Evolutionary conservation across 2,888 invertebrate genomes (phyloP).

Genomic region (Elaeidobius kamerunicus): DNA sequence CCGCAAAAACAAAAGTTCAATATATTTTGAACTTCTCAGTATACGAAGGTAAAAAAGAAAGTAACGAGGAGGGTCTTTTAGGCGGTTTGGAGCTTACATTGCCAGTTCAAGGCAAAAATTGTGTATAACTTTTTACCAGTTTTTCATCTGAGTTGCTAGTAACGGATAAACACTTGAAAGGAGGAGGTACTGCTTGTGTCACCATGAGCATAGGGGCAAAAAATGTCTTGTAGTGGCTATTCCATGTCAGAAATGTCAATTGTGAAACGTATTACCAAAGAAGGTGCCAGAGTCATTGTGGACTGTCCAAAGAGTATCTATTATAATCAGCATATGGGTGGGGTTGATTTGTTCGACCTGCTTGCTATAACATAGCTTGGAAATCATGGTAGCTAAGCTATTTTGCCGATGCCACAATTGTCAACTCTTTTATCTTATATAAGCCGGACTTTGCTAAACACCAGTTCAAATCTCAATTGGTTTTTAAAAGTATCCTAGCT

Average conservation of each 20-base stretch:
- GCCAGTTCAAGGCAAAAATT: no score
- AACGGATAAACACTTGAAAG: not conserved
- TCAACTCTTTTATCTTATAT: constrained; percentile 13
- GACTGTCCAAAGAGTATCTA: not conserved
- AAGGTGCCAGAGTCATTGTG: not conserved
- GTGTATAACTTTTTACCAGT: no score
- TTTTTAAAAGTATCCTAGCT: not conserved
- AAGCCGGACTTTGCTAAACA: not conserved
- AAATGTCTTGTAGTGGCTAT: not conserved
- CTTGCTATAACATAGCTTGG: not conserved
- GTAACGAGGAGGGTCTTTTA: no score
- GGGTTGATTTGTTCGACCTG: not conserved
- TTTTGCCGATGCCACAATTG: constrained; percentile 12
- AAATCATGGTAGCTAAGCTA: constrained; percentile 17
- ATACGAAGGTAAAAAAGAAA: no score
- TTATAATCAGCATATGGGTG: not conserved
- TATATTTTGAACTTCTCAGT: no score
- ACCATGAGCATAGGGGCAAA: not conserved
- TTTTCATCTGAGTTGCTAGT: not conserved
- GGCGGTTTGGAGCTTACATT: no score
- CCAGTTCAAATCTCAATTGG: not conserved
- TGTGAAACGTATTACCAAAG: not conserved
- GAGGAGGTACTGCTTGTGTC: not conserved
- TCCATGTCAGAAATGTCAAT: not conserved
- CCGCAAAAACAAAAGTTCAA: no score